These are phyloP conservation scores for Leptura quadrifasciata DNA, from an alignment of 2,888 invertebrate genomes.

Conservation along the genomic window DNA sequence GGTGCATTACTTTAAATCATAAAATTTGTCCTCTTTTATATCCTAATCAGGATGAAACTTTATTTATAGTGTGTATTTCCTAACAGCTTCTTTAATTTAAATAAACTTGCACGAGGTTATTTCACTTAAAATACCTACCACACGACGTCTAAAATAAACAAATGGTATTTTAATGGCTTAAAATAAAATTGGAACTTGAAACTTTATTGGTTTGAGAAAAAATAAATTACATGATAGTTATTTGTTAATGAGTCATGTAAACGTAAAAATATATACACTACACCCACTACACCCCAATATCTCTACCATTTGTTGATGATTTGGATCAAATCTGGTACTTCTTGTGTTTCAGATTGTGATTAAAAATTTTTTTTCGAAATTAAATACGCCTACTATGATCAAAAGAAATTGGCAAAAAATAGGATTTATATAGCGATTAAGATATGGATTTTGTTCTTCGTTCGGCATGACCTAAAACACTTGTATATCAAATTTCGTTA, in stretches of 20 bases:
- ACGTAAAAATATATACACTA: background rate
- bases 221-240: background rate
- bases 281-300: no score
- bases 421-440: no score
- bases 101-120: background rate
- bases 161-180: background rate
- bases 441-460: no score
- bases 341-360: no score
- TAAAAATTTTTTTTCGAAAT: no score
- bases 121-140: background rate
- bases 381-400: no score
- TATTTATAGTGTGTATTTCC: slow-evolving; percentile 34
- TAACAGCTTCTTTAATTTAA: slow-evolving; percentile 18
- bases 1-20: slow-evolving; percentile 38
- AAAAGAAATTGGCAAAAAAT: no score
- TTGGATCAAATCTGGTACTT: no score
- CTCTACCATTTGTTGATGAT: no score
- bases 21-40: slow-evolving; percentile 39
- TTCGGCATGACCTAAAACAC: no score
- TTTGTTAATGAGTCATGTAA: background rate
- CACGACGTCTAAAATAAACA: background rate
- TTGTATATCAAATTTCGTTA: no score
- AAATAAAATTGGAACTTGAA: background rate
- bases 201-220: background rate
- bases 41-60: slow-evolving; percentile 30